Percentiles rank a stretch among this genome's conserved stretches.
These are phyloP conservation scores for Tapirus terrestris DNA, from an alignment of 2,113 vertebrate species.

Conservation along the genomic window DNA sequence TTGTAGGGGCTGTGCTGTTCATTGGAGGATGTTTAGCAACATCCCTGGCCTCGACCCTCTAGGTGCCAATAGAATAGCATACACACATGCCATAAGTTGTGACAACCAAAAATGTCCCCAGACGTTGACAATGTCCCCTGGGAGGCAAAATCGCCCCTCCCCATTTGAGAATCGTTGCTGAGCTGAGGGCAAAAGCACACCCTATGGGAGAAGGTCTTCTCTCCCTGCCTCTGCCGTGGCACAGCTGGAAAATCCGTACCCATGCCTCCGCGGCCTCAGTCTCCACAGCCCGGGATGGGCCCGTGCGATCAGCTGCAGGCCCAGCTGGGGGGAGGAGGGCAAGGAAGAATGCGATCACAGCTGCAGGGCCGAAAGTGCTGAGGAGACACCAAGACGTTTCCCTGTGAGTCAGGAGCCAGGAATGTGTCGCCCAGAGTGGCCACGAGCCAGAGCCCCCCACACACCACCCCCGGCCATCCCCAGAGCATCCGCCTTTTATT, in stretches of 20 bases:
- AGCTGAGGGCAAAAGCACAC: background rate
- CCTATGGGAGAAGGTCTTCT: rapidly evolving
- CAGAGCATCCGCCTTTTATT: conserved; percentile 77
- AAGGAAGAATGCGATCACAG: conserved; percentile 64
- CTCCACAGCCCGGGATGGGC: background rate
- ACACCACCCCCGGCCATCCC: background rate
- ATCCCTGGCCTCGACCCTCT: background rate
- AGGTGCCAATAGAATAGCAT: background rate
- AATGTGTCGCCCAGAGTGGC: conserved; percentile 79
- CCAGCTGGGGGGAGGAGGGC: background rate
- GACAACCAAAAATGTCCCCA: background rate
- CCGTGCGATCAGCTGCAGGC: background rate
- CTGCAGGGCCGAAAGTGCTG: conserved; percentile 71
- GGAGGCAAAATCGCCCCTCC: background rate
- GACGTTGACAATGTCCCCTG: background rate
- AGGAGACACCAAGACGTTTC: conserved; percentile 72
- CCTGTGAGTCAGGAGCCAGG: conserved; percentile 78
- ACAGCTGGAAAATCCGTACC: background rate
- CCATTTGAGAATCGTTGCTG: background rate
- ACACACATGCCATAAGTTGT: rapidly evolving
- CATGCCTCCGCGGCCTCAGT: background rate
- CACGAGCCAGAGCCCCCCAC: conserved; percentile 60
- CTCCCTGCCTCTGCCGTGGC: rapidly evolving
- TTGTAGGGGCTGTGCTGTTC: background rate
- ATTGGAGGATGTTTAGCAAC: background rate